phyloP scores from a whole-genome alignment of 2,797 vertebrate species.

The Ptychadena robeensis region DNA sequence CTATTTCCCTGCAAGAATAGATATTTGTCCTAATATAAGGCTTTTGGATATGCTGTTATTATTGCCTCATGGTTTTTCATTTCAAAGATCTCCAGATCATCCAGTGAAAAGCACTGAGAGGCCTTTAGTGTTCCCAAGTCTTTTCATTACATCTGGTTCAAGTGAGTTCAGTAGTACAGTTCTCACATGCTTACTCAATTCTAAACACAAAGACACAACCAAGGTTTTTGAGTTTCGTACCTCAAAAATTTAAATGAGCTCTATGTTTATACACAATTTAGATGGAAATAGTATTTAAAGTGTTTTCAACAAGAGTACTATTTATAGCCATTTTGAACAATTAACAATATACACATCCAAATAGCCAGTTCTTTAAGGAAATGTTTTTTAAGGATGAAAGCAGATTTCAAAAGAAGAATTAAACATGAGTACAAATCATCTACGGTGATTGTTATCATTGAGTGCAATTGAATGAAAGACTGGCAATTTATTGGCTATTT shows the following conservation, averaged over 20 bases:
- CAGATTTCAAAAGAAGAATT: neutral
- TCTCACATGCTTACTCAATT: slow-evolving; percentile 10
- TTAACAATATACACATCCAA: neutral
- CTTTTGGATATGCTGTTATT: slow-evolving; percentile 27
- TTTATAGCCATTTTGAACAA: slow-evolving; percentile 6
- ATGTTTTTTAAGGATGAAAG: neutral
- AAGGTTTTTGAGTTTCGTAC: slow-evolving; percentile 15
- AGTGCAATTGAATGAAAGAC: neutral
- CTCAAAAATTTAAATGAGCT: slow-evolving; percentile 38
- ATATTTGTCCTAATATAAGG: slow-evolving; percentile 33
- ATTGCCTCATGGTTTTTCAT: neutral
- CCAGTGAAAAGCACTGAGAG: slow-evolving; percentile 6
- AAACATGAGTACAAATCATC: neutral
- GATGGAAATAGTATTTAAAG: slow-evolving; percentile 6
- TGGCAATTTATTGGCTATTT: neutral
- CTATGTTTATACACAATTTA: slow-evolving; percentile 18
- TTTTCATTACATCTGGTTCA: slow-evolving; percentile 48
- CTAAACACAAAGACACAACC: slow-evolving; percentile 16
- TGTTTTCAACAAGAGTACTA: slow-evolving; percentile 7
- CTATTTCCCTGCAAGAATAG: neutral
- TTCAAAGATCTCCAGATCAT: slow-evolving; percentile 6
- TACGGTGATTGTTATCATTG: neutral
- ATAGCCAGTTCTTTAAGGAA: neutral
- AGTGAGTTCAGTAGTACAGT: slow-evolving; percentile 31
- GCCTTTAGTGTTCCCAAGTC: slow-evolving; percentile 40